Evolutionary conservation across 2,888 invertebrate genomes (phyloP), one percentile per base, ranked within the genome.

Genomic region (Teinopalpus imperialis): DNA sequence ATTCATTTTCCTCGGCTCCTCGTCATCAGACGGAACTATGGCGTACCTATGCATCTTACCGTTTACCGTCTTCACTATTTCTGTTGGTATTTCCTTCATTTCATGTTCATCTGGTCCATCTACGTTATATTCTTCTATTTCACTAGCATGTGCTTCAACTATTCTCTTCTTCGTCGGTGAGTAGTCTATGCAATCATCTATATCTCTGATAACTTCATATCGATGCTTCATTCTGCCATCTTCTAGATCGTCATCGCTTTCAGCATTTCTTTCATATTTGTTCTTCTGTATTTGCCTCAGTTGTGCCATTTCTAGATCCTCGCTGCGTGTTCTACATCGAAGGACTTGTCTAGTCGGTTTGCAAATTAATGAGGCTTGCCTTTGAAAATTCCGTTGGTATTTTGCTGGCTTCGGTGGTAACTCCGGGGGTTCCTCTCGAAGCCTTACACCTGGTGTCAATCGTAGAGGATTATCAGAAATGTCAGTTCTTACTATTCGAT

Each of bases 31-130:
- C 0, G 92, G 90, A 2, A 92, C 90, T 32, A 92, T 90, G 0
- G 92, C 92, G 57, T 92, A 92, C 49, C 91, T 82, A 3, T 66
- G 72, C 0, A 76, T 81, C 57, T 91, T 91, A 8, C 93, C 93
- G 7, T 93, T 92, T 0, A 92, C 90, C 21, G 92, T 92, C 49
- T 93, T 92, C 3, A 93, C 91, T 0, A 89, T 89, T 71, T 89
- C 89, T 0, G 86, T 79, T 0, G 74, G 93, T 79, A 81, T 93
- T 86, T 75, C 92, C 65, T 81, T 92, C 66, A 78, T 71, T 81
- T 83, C 89, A 40, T 79, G 74, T 26, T 81, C 91, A 69, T 81
- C 88, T 12, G 89, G 89, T 0, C 70, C 78, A 39, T 92, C 91
- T 0, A 92, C 90, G 48, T 91, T 90, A 20, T 90, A 88, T 54